Evolutionary conservation across 1,140 invertebrate genomes (phyloP).

Genomic region (Drosophila cardini): DNA sequence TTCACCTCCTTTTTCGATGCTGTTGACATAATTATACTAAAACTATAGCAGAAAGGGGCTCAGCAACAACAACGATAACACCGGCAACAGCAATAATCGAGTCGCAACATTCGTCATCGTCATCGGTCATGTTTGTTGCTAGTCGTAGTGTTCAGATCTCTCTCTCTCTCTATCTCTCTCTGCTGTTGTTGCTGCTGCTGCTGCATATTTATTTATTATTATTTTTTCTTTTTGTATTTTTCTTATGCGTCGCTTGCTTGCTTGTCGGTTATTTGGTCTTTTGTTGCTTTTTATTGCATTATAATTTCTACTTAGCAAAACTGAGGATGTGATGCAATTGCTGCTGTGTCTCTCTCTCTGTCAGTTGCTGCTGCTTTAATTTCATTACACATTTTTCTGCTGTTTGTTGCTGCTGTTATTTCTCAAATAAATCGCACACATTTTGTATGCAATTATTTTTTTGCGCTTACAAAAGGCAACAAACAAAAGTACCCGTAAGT

Average conservation of each 20-base stretch:
- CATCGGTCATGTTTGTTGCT: slow-evolving; percentile 39
- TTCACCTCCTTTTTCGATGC: not conserved
- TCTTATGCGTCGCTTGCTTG: slow-evolving; percentile 41
- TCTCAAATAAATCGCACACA: slow-evolving; percentile 81
- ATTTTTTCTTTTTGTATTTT: slow-evolving; percentile 46
- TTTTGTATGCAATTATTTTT: slow-evolving; percentile 80
- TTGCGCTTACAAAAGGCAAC: slow-evolving; percentile 51
- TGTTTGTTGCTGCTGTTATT: slow-evolving; percentile 60
- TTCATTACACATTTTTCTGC: slow-evolving; percentile 66
- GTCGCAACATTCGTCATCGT: slow-evolving; percentile 62
- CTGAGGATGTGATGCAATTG: slow-evolving; percentile 76
- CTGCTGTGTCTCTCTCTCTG: slow-evolving; percentile 10
- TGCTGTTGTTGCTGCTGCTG: slow-evolving; percentile 25
- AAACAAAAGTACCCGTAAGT: slow-evolving; percentile 55
- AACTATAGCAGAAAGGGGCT: slow-evolving; percentile 59
- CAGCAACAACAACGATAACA: slow-evolving; percentile 22
- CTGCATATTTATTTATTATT: slow-evolving; percentile 62
- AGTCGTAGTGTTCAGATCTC: slow-evolving; percentile 29
- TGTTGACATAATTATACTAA: slow-evolving; percentile 74
- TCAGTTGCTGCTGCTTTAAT: slow-evolving; percentile 62
- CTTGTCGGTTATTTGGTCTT: slow-evolving; percentile 53
- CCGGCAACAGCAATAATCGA: slow-evolving; percentile 26
- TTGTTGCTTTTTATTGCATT: slow-evolving; percentile 74
- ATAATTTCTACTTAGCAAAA: slow-evolving; percentile 78
- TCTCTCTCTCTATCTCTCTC: slow-evolving; percentile 7